phyloP scores from a whole-genome alignment of 2,113 vertebrate species.

The Microtus montanus region DNA sequence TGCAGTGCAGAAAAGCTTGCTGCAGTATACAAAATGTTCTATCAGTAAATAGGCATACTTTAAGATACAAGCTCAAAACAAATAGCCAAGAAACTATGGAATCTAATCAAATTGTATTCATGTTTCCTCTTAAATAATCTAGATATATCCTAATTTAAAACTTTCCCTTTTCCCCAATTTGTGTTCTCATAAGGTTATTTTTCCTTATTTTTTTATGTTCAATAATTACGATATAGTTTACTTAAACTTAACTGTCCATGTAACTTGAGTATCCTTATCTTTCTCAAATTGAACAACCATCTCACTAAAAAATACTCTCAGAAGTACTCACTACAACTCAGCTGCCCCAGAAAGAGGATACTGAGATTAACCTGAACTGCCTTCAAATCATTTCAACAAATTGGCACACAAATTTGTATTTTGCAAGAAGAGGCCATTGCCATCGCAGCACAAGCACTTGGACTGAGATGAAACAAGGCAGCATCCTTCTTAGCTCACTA shows the following conservation, averaged over 20 bases:
- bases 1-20: not conserved
- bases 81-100: constrained; percentile 19
- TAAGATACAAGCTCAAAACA: not conserved
- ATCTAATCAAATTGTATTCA: constrained; percentile 7
- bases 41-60: not conserved
- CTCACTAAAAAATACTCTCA: constrained; percentile 2
- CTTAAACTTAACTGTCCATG: constrained; percentile 75
- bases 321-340: constrained; percentile 37
- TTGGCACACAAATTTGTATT: constrained; percentile 83
- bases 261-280: not conserved
- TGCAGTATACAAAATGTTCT: not conserved
- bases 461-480: constrained; percentile 82
- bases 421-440: constrained; percentile 85
- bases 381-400: constrained; percentile 83
- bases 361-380: constrained; percentile 83
- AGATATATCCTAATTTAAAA: constrained; percentile 39
- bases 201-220: constrained; percentile 31
- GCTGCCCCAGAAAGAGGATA: constrained; percentile 80
- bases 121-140: not conserved
- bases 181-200: not conserved
- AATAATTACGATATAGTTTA: constrained; percentile 48
- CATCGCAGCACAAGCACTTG: constrained; percentile 81
- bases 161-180: not conserved
- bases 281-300: constrained; percentile 28
- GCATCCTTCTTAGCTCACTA: constrained; percentile 83